Evolutionary conservation across 2,113 vertebrate genomes (phyloP).

Genomic region (Microcebus lehilahytsara): DNA sequence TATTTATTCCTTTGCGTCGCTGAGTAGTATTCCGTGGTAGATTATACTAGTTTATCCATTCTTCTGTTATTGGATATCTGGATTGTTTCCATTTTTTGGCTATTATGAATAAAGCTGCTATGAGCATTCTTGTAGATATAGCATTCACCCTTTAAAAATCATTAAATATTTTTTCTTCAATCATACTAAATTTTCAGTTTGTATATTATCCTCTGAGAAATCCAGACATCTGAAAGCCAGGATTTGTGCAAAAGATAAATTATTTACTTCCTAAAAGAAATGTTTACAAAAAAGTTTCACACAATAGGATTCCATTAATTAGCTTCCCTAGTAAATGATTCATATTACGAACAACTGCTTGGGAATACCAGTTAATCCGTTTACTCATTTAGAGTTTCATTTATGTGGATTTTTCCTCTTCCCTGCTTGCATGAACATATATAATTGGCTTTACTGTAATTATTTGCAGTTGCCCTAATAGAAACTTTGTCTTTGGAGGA

Average conservation of each 20-base stretch:
- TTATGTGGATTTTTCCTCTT: constrained; percentile 25
- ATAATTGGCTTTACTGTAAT: not conserved
- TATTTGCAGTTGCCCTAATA: constrained; percentile 48
- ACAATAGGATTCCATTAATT: constrained; percentile 20
- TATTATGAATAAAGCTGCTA: constrained; percentile 45
- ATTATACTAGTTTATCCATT: not conserved
- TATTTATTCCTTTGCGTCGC: constrained; percentile 14
- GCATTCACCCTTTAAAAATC: constrained; percentile 23
- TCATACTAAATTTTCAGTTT: constrained; percentile 35
- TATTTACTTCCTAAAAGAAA: not conserved
- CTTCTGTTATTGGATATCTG: not conserved
- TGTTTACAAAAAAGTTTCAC: not conserved
- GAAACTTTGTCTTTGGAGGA: constrained; percentile 30
- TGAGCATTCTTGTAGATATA: not conserved
- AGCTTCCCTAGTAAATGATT: constrained; percentile 1
- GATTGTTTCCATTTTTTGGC: not conserved
- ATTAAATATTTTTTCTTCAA: not conserved
- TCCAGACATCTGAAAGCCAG: not conserved
- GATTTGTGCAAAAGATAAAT: not conserved
- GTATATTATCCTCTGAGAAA: constrained; percentile 26
- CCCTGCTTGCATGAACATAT: not conserved
- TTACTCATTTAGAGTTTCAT: constrained; percentile 25
- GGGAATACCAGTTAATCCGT: constrained; percentile 23
- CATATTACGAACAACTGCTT: constrained; percentile 13
- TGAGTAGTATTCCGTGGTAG: not conserved